phyloP scores from a whole-genome alignment of 2,888 invertebrate genomes.

The Enchytraeus crypticus region DNA sequence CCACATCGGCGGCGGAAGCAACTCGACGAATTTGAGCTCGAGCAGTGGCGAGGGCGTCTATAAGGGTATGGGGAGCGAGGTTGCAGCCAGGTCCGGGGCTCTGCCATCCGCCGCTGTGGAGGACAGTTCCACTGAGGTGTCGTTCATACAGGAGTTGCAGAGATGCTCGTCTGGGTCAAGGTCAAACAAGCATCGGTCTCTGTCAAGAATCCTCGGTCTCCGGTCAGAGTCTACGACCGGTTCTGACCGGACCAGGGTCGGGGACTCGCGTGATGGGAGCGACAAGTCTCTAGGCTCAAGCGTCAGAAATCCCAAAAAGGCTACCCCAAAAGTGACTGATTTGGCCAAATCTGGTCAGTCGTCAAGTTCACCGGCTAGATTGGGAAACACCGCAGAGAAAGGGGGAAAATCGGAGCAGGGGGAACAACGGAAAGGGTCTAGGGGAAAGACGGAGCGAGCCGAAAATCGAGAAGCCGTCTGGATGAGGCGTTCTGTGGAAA shows the following conservation, averaged over 20 bases:
- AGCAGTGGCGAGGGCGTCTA: conserved; percentile 7
- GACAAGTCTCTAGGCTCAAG: background rate
- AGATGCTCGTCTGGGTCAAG: conserved; percentile 49
- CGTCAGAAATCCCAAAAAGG: background rate
- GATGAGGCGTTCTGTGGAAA: background rate
- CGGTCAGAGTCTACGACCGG: background rate
- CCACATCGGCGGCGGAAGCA: conserved; percentile 56
- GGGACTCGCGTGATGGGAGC: background rate
- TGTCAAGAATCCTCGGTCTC: background rate
- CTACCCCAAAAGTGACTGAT: background rate
- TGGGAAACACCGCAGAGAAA: background rate
- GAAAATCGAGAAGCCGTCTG: background rate
- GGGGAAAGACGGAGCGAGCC: no score
- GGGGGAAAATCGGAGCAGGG: background rate
- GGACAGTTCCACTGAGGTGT: conserved; percentile 51
- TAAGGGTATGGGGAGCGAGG: background rate
- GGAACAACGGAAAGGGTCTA: background rate
- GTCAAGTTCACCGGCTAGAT: background rate
- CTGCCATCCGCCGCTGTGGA: background rate
- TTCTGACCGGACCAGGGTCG: background rate
- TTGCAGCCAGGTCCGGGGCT: background rate
- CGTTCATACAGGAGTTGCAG: conserved; percentile 86
- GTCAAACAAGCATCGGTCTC: conserved; percentile 4
- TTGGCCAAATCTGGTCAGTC: background rate
- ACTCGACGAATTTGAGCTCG: conserved; percentile 53